A percentile compares a stretch with the other conserved stretches of the same genome.
Conservation (phyloP, 2,888 invertebrate genomes). For the Bhutanitis thaidina region DNA sequence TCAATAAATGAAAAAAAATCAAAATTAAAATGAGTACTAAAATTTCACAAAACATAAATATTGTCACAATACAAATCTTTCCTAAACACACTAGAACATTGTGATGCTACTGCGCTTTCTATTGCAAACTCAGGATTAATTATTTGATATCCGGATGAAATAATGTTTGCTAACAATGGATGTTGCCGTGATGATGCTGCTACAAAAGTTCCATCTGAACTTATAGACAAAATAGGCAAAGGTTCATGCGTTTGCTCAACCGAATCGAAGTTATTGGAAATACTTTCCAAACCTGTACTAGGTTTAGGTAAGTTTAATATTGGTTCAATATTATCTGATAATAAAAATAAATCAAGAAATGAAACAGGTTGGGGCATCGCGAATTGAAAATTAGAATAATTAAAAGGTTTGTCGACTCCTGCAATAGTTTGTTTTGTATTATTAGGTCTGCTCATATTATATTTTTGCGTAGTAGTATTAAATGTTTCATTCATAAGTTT, state of each 20-base stretch:
- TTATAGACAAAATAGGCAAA: conserved; percentile 42
- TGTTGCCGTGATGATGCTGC: conserved; percentile 51
- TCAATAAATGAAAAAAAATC: no score
- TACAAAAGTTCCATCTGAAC: conserved; percentile 54
- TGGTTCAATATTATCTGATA: conserved; percentile 26
- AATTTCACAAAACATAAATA: conserved; percentile 48
- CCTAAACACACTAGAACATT: conserved; percentile 46
- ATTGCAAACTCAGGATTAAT: conserved; percentile 50
- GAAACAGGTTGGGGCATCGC: conserved; percentile 2
- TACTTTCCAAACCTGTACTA: conserved; percentile 14
- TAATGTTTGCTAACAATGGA: conserved; percentile 51
- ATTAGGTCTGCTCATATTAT: conserved; percentile 39
- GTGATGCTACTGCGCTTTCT: conserved; percentile 44
- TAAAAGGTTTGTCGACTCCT: conserved; percentile 2
- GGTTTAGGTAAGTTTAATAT: conserved; percentile 27
- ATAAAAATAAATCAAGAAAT: conserved; percentile 7
- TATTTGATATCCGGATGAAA: conserved; percentile 44
- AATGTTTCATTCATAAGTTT: conserved; percentile 1
- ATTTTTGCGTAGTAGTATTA: conserved; percentile 29
- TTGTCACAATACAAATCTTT: conserved; percentile 55
- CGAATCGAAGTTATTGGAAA: conserved; percentile 14
- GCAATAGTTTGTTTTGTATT: conserved; percentile 5
- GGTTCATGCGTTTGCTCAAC: conserved; percentile 20
- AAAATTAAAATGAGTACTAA: conserved; percentile 14
- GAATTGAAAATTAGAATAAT: neutral